Conservation (phyloP, 2,888 invertebrate genomes). For the Pristionchus mayeri region DNA sequence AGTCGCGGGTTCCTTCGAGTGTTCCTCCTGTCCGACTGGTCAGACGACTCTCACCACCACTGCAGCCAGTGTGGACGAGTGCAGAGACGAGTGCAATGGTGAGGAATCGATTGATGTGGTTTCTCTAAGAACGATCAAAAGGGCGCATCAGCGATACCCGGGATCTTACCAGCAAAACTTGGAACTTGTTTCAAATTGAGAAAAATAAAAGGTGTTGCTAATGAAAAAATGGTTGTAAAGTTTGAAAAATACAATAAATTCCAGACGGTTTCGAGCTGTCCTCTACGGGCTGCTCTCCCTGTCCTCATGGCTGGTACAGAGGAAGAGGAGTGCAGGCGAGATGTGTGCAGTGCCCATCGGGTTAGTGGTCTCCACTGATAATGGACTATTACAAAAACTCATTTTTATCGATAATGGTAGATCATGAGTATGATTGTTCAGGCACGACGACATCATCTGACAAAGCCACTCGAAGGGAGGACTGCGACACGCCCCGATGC, state of each 20-base stretch:
- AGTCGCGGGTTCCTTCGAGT: constrained; percentile 69
- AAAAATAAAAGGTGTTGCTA: no score
- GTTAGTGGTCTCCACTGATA: background rate
- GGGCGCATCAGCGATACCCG: no score
- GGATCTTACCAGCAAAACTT: background rate
- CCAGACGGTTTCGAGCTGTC: constrained; percentile 78
- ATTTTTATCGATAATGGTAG: no score
- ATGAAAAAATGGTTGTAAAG: no score
- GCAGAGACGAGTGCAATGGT: constrained; percentile 75
- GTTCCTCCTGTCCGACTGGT: constrained; percentile 75
- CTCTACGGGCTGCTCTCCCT: constrained; percentile 89
- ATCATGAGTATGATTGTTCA: no score
- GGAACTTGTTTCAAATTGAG: no score
- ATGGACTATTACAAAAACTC: no score
- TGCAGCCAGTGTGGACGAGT: constrained; percentile 71
- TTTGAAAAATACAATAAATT: constrained; percentile 5
- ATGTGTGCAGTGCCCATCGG: constrained; percentile 85
- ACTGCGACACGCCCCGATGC: constrained; percentile 89
- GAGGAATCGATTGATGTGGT: background rate
- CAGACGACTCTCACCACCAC: constrained; percentile 75
- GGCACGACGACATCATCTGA: constrained; percentile 91
- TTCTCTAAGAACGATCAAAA: background rate
- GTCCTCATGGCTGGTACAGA: constrained; percentile 90
- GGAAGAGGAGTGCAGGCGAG: constrained; percentile 90
- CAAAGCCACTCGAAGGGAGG: constrained; percentile 88